These are phyloP conservation scores for Entelurus aequoreus DNA, from an alignment of 2,113 vertebrate genomes.

Conservation along the genomic window DNA sequence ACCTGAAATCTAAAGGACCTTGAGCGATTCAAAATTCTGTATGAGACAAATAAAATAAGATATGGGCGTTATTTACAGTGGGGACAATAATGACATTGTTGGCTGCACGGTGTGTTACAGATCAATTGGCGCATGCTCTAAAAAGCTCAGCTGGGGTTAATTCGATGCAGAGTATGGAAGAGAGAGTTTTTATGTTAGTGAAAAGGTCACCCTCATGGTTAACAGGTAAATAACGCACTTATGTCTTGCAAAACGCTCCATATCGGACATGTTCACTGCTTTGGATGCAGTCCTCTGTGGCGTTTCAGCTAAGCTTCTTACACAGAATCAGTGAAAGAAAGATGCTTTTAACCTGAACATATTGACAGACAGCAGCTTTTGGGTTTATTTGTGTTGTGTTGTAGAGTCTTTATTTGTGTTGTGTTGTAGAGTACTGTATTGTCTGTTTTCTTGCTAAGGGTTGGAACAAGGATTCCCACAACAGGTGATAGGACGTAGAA, in stretches of 20 bases:
- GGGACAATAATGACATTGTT: too few species aligned
- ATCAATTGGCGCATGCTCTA: constrained; percentile 10
- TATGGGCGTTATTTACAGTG: too few species aligned
- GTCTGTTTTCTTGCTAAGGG: background rate
- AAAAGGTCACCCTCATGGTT: constrained; percentile 42
- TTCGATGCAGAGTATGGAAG: constrained; percentile 6
- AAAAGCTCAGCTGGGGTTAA: constrained; percentile 2
- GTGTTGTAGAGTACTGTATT: background rate
- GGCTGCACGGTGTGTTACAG: background rate
- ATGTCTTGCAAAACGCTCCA: background rate
- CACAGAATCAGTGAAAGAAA: background rate
- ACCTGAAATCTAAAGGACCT: too few species aligned
- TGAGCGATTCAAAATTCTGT: too few species aligned
- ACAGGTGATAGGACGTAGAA: background rate
- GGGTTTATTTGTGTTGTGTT: background rate
- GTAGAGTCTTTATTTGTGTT: background rate
- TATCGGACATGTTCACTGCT: background rate
- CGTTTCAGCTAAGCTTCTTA: too few species aligned
- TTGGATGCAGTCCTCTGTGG: too few species aligned
- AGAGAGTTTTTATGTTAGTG: constrained; percentile 2
- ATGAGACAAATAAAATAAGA: too few species aligned
- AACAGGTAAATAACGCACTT: constrained; percentile 33
- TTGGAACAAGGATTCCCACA: background rate
- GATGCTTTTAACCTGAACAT: background rate
- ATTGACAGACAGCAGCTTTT: background rate